Evolutionary conservation across 2,888 invertebrate genomes (phyloP), one percentile per base, ranked within the genome.

Genomic region (Meteorus colon): DNA sequence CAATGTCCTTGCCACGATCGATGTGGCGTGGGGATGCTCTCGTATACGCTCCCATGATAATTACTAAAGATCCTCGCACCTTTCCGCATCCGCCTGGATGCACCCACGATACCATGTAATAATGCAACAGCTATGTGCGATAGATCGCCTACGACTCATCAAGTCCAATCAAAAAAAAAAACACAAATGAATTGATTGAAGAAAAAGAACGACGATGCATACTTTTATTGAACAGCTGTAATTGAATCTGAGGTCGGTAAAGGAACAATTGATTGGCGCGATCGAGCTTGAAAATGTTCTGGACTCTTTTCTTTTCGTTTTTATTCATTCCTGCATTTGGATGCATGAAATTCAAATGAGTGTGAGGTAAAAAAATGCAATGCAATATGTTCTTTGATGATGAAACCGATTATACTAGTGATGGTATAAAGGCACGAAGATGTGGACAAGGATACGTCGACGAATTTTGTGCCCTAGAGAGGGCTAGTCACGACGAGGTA

Each of bases 1-100:
- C 74, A 80, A 80, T 72, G 75, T 76, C 73, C 76, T 71, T 76
- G 75, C 74, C 55, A 73, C 79, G 74, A 73, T 73, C 77, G 77
- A 77, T 78, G 77, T 55, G 55, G 19, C 55, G 24, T 55, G 55
- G 55, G 55, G 55, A 55, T 55, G 55, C 55, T 55, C 24, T 55
- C 75, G 71, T 66, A 62, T 59, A 45, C 62, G 48, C 72, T 72
- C 66, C 66, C 68, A 72, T 66, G 66, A 72, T 72, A 59, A 68
- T 72, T 67, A 72, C 51, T 67, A 67, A 72, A 55, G 69, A 70
- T 70, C 69, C 66, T 66, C 41, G 66, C 41, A 16, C 41, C 41
- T 66, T 66, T 66, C 66, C 66, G 66, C 41, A 66, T 66, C 66
- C 66, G 66, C 41, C 27, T 66, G 27, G 24, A 45, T 27, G 41